Base-by-base conservation (phyloP, 1,140 invertebrate genomes). In the Orussus abietinus region DNA sequence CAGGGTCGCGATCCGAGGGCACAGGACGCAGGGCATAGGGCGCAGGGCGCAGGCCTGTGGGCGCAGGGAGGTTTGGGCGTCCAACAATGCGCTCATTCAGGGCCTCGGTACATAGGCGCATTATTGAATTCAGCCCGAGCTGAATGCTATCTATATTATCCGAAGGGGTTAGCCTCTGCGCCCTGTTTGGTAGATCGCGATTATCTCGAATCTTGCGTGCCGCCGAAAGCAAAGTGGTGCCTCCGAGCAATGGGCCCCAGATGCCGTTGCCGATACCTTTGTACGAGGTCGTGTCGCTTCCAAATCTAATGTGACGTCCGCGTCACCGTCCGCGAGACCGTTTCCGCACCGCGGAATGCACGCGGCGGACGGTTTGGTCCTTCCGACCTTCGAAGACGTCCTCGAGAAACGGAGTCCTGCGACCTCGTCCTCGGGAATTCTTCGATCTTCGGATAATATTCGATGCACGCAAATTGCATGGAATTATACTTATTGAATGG, bases 111-210 rank as follows among this genome's bases (percentile, higher is more conserved):
- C 42, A 48, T 44, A 51, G 51, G 52, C 47, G 55, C 57, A 59
- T 66, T 67, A 68, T 68, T 70, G 59, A 68, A 70, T 67, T 56
- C 52, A 55, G n/a, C 43, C 45, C 36, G 38, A 51, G 45, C 43
- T 72, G 61, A 72, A 71, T 72, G 63, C 57, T 71, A 73, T 73
- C 70, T 73, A 64, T 65, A 67, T 73, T 68, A 68, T 70, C 64
- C 62, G 60, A 62, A 53, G 59, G 62, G 58, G 64, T 62, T 62
- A 55, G 51, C 53, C 54, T 54, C 40, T n/a, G 55, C 49, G 47
- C 50, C 59, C 56, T 69, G 68, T 66, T 72, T 66, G 63, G 63
- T 67, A 71, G 66, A 73, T 70, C 55, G 59, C 68, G 66, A 72
- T 72, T 63, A 73, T 70, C 62, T 63, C 53, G 41, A 66, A 72